Evolutionary conservation across 1,140 invertebrate species (phyloP).

Genomic region (Zaprionus ornatus): DNA sequence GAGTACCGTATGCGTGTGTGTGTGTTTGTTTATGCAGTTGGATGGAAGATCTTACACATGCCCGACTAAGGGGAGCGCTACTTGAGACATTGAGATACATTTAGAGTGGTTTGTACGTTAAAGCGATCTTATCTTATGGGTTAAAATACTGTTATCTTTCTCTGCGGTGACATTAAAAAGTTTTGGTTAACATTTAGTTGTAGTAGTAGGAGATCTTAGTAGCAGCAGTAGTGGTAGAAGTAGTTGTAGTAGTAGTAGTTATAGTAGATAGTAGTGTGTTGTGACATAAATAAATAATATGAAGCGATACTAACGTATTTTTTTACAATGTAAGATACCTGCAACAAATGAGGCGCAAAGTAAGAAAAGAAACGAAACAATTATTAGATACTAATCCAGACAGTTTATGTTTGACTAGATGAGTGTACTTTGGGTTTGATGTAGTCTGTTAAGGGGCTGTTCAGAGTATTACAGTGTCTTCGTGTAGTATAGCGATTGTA

Average conservation of each 20-base stretch:
- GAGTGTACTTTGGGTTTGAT: neutral
- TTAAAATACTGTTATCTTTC: conserved; percentile 20
- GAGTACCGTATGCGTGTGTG: conserved; percentile 23
- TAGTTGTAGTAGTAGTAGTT: conserved; percentile 29
- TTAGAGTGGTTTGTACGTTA: conserved; percentile 14
- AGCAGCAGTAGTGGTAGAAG: conserved; percentile 18
- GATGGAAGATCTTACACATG: conserved; percentile 66
- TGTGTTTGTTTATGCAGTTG: conserved; percentile 24
- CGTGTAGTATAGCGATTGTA: conserved; percentile 9
- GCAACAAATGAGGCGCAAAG: conserved; percentile 81
- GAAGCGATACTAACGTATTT: conserved; percentile 83
- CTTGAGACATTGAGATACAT: conserved; percentile 26
- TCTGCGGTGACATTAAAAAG: conserved; percentile 43
- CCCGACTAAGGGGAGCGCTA: conserved; percentile 49
- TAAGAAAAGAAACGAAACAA: conserved; percentile 79
- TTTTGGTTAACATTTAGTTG: conserved; percentile 25
- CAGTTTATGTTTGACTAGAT: conserved; percentile 32
- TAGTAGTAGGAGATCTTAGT: conserved; percentile 4
- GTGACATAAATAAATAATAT: conserved; percentile 69
- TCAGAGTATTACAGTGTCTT: neutral
- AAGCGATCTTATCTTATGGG: conserved; percentile 17
- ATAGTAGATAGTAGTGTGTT: conserved; percentile 30
- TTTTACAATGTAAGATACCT: conserved; percentile 84
- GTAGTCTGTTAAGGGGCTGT: conserved; percentile 15
- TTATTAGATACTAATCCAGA: conserved; percentile 78